Conservation (phyloP, 2,888 invertebrate species). For the Phanerotoma sp. region DNA sequence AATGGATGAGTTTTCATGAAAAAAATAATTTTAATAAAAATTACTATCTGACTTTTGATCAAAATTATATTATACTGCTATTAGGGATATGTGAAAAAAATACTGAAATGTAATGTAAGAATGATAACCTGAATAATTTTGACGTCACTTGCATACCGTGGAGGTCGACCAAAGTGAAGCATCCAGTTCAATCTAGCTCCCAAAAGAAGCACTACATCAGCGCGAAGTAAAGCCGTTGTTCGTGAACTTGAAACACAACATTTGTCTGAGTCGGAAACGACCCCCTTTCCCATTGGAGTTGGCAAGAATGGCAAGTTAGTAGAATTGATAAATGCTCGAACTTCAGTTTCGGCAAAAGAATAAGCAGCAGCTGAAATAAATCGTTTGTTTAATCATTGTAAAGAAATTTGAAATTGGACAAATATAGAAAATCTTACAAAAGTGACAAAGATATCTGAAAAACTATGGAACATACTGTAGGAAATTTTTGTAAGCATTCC, state of each 20-base stretch:
- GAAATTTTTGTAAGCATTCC: too few relatives aligned
- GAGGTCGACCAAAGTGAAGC: conserved; percentile 90
- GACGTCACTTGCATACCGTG: conserved; percentile 78
- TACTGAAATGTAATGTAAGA: too few relatives aligned
- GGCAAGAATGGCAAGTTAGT: conserved; percentile 86
- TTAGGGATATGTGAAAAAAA: too few relatives aligned
- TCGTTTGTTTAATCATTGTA: neutral
- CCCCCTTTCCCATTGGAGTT: conserved; percentile 93
- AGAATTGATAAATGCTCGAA: conserved; percentile 69
- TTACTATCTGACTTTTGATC: too few relatives aligned
- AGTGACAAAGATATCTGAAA: too few relatives aligned
- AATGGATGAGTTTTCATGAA: too few relatives aligned
- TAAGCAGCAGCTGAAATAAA: conserved; percentile 73
- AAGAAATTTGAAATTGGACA: neutral
- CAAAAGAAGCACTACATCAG: conserved; percentile 84
- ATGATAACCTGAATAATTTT: conserved; percentile 90
- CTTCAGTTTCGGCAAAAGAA: conserved; percentile 71
- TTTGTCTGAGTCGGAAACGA: conserved; percentile 69
- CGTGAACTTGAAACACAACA: conserved; percentile 85
- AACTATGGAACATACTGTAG: too few relatives aligned
- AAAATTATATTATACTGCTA: too few relatives aligned
- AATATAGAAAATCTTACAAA: too few relatives aligned
- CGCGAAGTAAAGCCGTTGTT: conserved; percentile 80
- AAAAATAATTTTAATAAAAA: too few relatives aligned
- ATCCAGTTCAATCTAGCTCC: conserved; percentile 98